Evolutionary conservation across 2,888 invertebrate species (phyloP), one percentile per base, ranked within the genome.

Genomic region (Pseudolycoriella hygida): DNA sequence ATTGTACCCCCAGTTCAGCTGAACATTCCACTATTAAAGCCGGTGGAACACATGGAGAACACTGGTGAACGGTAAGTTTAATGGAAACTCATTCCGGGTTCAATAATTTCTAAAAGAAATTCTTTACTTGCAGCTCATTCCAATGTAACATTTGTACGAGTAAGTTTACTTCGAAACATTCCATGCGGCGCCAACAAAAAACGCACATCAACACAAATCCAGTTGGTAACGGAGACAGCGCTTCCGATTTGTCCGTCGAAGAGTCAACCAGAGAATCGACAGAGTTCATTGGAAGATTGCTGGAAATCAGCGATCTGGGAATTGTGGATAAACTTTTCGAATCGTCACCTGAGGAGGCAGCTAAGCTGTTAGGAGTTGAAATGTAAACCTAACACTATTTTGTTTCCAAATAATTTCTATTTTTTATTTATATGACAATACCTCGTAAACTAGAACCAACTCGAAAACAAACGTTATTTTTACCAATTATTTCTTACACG

Each of bases 181-280:
- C 88, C 65, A 92, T 93, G 92, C 71, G 90, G 52, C 75, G 92
- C 0, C 92, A 93, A 60, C 74, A 88, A 53, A 89, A 90, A 68
- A 92, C 90, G 63, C 92, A 92, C 60, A 70, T 73, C 42, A 73
- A 74, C 46, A 59, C 57, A 20, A 58, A 58, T 37, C 52, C 53
- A 15, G 45, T 48, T 2, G 54, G 50, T 30, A 47, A 52, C 1
- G 46, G 49, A n/a, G 59, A 60, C 48, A 60, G 60, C 40, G 60
- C 60, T 3, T 66, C 66, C 15, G 66, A 66, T 45, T 58, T 62
- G 34, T 65, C 65, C 10, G 66, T 66, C 18, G 66, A 66, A 50
- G 62, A 62, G 45, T 46, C 56, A 12, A 2, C 3, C 54, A 52
- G 18, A 56, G 71, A 73, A 40, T 70, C 72, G 43, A 72, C 75